Base-by-base conservation (phyloP, 2,113 vertebrate species). In the Rousettus leschenaultii region DNA sequence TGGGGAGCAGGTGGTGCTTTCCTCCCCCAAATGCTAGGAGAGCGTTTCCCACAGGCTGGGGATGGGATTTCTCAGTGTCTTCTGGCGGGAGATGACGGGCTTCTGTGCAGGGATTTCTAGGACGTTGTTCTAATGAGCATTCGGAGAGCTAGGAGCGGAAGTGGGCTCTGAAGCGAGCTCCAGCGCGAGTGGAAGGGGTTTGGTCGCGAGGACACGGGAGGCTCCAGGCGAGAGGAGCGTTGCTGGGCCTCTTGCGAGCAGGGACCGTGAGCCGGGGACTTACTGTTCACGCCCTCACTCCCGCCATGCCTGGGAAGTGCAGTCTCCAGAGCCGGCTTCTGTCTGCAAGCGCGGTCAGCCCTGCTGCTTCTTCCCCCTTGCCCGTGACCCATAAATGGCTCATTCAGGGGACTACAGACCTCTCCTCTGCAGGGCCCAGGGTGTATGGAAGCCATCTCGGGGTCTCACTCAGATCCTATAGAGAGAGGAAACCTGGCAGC, bases 221-320 rank as follows among this genome's bases (percentile, higher is more conserved):
- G 68, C 63, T 6, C 40, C 73, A n/a, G n/a, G n/a, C n/a, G 28
- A 19, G 6, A 66, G 18, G 43, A 28, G 15, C 3, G 22, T 71
- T 12, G 30, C 55, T 86, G 73, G 78, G 43, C 16, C 7, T 38
- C 28, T 51, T 9, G 28, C 35, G 22, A 61, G 7, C 5, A 24
- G 13, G 48, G 26, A 33, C 14, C 63, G 15, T 19, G 30, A 45
- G 4, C 55, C 48, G 55, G 55, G 3, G 3, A 51, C 21, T 18
- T 8, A 13, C 48, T 4, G 0, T 24, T 45, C 4, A 7, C 10
- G 18, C 7, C 9, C 57, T 16, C 68, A 16, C 8, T 5, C 13
- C 53, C 19, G 0, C 6, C 6, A 0, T 57, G 12, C 85, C 71
- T 85, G 53, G 35, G n/a, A 30, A 53, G 40, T 11, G 15, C 30